Evolutionary conservation across 2,888 invertebrate species (phyloP).

Genomic region (Andrena trimmerana): DNA sequence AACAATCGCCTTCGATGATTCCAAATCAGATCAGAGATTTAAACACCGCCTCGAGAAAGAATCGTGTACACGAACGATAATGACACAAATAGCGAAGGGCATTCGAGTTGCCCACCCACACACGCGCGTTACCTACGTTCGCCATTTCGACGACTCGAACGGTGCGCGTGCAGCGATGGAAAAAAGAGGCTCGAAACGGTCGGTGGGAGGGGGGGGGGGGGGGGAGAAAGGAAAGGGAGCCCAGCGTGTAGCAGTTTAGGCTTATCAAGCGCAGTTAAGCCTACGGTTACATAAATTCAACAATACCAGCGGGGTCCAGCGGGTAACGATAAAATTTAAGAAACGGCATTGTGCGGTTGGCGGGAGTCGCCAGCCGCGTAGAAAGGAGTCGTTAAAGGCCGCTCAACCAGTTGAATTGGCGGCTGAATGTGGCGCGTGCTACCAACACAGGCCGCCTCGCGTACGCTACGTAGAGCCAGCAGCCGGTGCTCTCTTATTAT

Average conservation of each 20-base stretch:
- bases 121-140: too few relatives aligned
- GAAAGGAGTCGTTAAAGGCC: slow-evolving; percentile 74
- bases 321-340: slow-evolving; percentile 74
- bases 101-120: too few relatives aligned
- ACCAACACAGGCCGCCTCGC: slow-evolving; percentile 69
- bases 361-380: slow-evolving; percentile 63
- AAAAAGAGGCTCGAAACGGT: background rate
- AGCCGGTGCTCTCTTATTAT: slow-evolving; percentile 79
- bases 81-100: too few relatives aligned
- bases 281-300: slow-evolving; percentile 70
- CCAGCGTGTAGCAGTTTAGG: slow-evolving; percentile 55
- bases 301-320: slow-evolving; percentile 66
- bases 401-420: slow-evolving; percentile 76
- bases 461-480: slow-evolving; percentile 58
- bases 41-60: too few relatives aligned
- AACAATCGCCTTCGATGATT: background rate
- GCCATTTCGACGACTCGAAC: too few relatives aligned
- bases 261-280: slow-evolving; percentile 67
- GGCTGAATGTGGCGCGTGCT: slow-evolving; percentile 80
- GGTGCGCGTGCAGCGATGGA: slow-evolving; percentile 5
- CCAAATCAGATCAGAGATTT: too few relatives aligned
- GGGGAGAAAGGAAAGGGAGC: slow-evolving; percentile 16
- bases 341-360: slow-evolving; percentile 70
- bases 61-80: too few relatives aligned
- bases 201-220: background rate